A percentile compares a stretch with the other conserved stretches of the same genome.
These are phyloP conservation scores for Pheosia tremula DNA, from an alignment of 2,888 invertebrate species.

Conservation along the genomic window DNA sequence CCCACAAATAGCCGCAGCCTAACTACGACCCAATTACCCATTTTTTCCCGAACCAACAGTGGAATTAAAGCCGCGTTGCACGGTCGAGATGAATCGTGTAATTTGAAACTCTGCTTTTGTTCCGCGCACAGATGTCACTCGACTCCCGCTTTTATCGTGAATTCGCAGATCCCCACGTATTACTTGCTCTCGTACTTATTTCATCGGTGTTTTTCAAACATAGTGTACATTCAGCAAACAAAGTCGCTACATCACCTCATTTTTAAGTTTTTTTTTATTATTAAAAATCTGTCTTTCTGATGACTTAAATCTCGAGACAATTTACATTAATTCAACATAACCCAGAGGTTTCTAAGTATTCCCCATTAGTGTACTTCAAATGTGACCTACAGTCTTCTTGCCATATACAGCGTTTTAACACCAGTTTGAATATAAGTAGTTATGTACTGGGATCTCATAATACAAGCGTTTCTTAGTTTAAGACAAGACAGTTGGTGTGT, in stretches of 20 bases:
- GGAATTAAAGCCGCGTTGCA: constrained; percentile 59
- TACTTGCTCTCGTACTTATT: constrained; percentile 46
- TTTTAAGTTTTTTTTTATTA: too few relatives aligned
- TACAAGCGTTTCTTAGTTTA: too few relatives aligned
- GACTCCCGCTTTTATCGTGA: constrained; percentile 45
- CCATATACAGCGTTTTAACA: too few relatives aligned
- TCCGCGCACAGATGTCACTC: constrained; percentile 57
- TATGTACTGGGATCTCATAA: too few relatives aligned
- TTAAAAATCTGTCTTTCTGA: too few relatives aligned
- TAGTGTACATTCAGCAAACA: constrained; percentile 3
- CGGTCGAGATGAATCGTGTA: constrained; percentile 69
- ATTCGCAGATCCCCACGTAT: constrained; percentile 33
- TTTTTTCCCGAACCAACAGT: constrained; percentile 67
- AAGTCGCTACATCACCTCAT: background rate
- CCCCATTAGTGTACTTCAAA: too few relatives aligned
- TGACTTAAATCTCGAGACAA: too few relatives aligned
- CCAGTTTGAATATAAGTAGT: too few relatives aligned
- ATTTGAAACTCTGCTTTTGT: constrained; percentile 72
- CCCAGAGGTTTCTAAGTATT: too few relatives aligned
- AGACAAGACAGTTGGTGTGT: too few relatives aligned
- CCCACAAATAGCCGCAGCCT: constrained; percentile 34
- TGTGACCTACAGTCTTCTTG: too few relatives aligned
- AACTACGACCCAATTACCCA: constrained; percentile 67
- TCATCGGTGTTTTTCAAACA: constrained; percentile 41
- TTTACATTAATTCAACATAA: too few relatives aligned